Evolutionary conservation across 2,888 invertebrate species (phyloP), one percentile per base, ranked within the genome.

Genomic region (Ichneumoninae sp.): DNA sequence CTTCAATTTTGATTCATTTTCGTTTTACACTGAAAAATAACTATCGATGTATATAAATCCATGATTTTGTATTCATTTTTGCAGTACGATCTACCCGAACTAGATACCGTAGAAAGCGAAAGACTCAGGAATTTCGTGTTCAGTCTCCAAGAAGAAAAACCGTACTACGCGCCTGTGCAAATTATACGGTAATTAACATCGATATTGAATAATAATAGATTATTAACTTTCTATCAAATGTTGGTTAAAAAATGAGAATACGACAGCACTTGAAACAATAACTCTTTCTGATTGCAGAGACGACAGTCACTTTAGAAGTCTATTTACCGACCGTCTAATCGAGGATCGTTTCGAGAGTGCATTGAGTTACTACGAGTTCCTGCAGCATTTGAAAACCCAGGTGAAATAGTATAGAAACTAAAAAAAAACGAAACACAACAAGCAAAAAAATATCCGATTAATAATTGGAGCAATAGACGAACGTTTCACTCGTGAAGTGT

Each of bases 361-460:
- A 76, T 96, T 98, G 94, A 98, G 98, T 88, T 99, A 99, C 95
- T 98, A 98, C 94, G 99, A 99, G 95, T 99, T 99, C 95, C 95
- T 99, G 94, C 99, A 99, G 94, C 98, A 99, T 95, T 95, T 98
- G 90, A 97, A 98, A 94, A 96, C 96, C 90, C 97, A 97, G 95
- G 96, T 98, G 94, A 98, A 98, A 95, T 98, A 97, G 86, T 89
- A 60, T 80, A 62, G 22, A 82, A 78, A 57, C 60, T 40, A 69
- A 60, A n/a, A 85, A 85, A 33, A 3, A 60, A 65, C 3, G 33
- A 54, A 68, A 57, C 71, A 60, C 70, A 74, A 68, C 26, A 74
- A 83, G 80, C 68, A 44, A 16, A 44, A 72, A 72, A 57, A 66
- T 4, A 72, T 30, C 77, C 60, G 44, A 65, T 66, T 22, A 52